Percentiles rank a stretch among this genome's conserved stretches.
Conservation (phyloP, 1,140 invertebrate genomes). For the Phymorhynchus buccinoides region DNA sequence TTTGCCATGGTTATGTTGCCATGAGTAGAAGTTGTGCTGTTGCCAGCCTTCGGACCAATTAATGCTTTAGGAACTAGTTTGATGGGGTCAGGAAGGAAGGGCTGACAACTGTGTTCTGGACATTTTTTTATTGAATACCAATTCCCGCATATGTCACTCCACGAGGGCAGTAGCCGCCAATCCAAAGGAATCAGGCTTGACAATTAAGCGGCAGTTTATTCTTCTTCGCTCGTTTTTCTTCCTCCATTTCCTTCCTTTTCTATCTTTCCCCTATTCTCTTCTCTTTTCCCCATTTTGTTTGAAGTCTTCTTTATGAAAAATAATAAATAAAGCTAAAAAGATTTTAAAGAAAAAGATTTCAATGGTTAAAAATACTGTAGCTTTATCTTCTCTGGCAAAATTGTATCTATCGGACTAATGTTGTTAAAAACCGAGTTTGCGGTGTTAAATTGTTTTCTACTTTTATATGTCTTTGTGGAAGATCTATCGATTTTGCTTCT, state of each 20-base stretch:
- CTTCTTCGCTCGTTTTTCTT: neutral
- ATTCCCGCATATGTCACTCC: neutral
- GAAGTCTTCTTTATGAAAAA: neutral
- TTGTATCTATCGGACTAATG: too few species aligned
- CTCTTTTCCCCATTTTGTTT: neutral
- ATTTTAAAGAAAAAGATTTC: too few species aligned
- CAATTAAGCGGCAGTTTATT: neutral
- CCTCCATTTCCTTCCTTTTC: too few species aligned
- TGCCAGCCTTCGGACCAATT: neutral
- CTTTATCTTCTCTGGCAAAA: too few species aligned
- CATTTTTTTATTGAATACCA: neutral
- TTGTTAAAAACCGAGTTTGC: too few species aligned
- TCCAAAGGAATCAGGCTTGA: neutral
- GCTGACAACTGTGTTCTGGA: neutral
- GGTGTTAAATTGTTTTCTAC: too few species aligned
- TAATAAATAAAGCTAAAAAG: too few species aligned
- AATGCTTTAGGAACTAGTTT: slow-evolving; percentile 7
- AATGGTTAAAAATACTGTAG: too few species aligned
- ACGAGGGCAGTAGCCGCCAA: neutral
- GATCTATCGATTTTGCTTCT: too few species aligned
- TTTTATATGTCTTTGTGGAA: too few species aligned
- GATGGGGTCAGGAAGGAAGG: slow-evolving; percentile 19
- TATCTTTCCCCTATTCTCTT: too few species aligned
- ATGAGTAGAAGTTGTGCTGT: neutral
- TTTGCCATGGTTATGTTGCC: neutral